Percentiles rank a stretch among this genome's conserved stretches.
phyloP scores from a whole-genome alignment of 2,797 vertebrate genomes.

The Chanos chanos region DNA sequence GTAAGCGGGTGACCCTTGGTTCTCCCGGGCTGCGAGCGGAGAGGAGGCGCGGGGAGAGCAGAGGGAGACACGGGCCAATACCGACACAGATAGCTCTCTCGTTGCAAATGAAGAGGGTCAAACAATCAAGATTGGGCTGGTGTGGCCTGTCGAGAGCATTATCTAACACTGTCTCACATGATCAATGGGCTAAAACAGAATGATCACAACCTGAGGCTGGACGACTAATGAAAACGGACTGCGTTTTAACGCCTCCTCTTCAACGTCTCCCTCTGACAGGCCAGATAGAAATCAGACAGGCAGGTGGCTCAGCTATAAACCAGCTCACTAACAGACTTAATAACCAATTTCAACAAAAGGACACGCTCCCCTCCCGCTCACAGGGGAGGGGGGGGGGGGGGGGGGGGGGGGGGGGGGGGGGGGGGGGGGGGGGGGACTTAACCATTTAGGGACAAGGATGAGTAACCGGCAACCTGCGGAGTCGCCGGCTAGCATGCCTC shows the following conservation, averaged over 20 bases:
- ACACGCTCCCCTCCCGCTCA: slow-evolving; percentile 33
- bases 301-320: slow-evolving; percentile 65
- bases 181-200: slow-evolving; percentile 89
- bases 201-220: slow-evolving; percentile 91
- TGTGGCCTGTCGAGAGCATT: slow-evolving; percentile 82
- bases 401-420: no score
- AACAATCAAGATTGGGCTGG: slow-evolving; percentile 81
- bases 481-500: no score
- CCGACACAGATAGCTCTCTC: slow-evolving; percentile 76
- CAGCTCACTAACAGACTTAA: slow-evolving; percentile 54
- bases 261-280: slow-evolving; percentile 60
- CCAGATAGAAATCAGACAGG: slow-evolving; percentile 50
- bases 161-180: slow-evolving; percentile 84
- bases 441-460: no score
- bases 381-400: slow-evolving; percentile 30
- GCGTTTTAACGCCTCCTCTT: slow-evolving; percentile 72
- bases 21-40: slow-evolving; percentile 14
- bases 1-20: slow-evolving; percentile 79
- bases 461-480: no score
- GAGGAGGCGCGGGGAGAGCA: slow-evolving; percentile 56
- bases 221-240: slow-evolving; percentile 89
- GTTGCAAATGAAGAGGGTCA: slow-evolving; percentile 90
- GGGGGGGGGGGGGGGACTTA: no score
- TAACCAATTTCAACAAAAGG: slow-evolving; percentile 46
- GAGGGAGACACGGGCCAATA: slow-evolving; percentile 55